phyloP scores from a whole-genome alignment of 2,797 vertebrate species.

The Tapirus indicus region DNA sequence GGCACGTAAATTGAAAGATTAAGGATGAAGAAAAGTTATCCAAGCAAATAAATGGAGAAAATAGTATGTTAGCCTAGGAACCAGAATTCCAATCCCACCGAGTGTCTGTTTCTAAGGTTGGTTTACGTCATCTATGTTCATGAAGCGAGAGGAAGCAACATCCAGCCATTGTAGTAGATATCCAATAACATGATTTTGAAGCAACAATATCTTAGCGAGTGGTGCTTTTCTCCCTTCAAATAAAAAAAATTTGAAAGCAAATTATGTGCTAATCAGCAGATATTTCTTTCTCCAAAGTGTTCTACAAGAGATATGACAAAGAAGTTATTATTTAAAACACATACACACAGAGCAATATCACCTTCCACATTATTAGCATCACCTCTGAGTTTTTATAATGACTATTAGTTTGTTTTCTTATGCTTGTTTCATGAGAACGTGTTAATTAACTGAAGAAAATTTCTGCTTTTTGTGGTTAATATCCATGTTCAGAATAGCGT shows the following conservation, averaged over 20 bases:
- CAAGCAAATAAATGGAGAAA: background rate
- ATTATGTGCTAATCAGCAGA: background rate
- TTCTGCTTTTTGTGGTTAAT: background rate
- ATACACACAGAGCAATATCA: background rate
- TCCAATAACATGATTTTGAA: background rate
- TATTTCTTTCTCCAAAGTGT: background rate
- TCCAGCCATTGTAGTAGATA: background rate
- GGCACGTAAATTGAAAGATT: background rate
- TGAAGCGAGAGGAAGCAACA: background rate
- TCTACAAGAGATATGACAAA: background rate
- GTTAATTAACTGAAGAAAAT: constrained; percentile 23
- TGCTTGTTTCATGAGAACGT: background rate
- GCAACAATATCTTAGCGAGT: background rate
- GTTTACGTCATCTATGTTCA: background rate
- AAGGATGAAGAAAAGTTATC: background rate
- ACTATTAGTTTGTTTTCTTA: background rate
- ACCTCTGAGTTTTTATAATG: background rate
- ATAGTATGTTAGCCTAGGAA: background rate
- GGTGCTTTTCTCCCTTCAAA: background rate
- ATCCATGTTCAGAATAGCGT: background rate
- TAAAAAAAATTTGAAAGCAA: background rate
- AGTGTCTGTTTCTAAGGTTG: background rate
- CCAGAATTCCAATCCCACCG: background rate
- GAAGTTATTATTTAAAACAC: background rate
- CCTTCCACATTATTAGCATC: background rate